phyloP scores from a whole-genome alignment of 2,888 invertebrate genomes.

The Geophilus truncorum region DNA sequence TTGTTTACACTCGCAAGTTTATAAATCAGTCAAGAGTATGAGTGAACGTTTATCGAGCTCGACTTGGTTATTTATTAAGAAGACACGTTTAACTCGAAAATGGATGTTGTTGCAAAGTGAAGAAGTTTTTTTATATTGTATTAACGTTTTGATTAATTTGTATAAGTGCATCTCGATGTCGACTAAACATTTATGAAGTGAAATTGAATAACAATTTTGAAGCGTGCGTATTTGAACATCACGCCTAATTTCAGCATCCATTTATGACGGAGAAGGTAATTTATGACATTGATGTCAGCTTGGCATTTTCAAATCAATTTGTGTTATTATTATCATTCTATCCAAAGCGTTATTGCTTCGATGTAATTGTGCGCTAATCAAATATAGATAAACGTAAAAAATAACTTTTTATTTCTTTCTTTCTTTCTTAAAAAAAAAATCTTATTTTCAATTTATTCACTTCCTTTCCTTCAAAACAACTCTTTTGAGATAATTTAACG shows the following conservation, averaged over 20 bases:
- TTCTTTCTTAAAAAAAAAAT: too few relatives aligned
- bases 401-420: background rate
- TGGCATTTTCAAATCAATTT: constrained; percentile 8
- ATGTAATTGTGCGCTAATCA: background rate
- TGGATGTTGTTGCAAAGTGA: constrained; percentile 13
- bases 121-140: background rate
- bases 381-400: background rate
- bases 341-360: background rate
- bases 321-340: background rate
- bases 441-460: too few relatives aligned
- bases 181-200: constrained; percentile 25
- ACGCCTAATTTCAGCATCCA: constrained; percentile 24
- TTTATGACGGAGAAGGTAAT: constrained; percentile 21
- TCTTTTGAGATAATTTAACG: background rate
- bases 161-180: constrained; percentile 25
- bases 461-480: background rate
- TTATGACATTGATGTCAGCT: constrained; percentile 21
- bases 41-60: constrained; percentile 1
- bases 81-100: constrained; percentile 6
- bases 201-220: constrained; percentile 23
- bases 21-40: constrained; percentile 22
- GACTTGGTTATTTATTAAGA: constrained; percentile 12
- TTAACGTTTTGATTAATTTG: constrained; percentile 22
- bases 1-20: constrained; percentile 16
- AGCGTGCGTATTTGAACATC: constrained; percentile 22